Evolutionary conservation across 2,113 vertebrate genomes (phyloP).

Genomic region (Oreochromis niloticus): DNA sequence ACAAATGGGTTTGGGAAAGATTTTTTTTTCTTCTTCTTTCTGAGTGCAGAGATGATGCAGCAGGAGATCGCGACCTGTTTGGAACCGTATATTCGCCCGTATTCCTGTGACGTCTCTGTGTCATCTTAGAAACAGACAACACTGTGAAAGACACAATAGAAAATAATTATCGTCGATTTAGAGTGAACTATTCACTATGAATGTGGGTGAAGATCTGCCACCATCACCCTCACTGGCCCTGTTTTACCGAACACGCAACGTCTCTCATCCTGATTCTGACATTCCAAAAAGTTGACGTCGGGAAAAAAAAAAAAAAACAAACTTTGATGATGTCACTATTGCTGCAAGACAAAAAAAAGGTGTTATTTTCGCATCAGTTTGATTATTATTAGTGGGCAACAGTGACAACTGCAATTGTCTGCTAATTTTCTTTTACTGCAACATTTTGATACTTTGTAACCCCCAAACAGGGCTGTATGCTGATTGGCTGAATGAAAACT

Average conservation of each 20-base stretch:
- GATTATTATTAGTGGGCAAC: neutral
- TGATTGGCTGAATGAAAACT: neutral
- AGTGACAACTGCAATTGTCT: neutral
- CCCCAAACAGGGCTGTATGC: neutral
- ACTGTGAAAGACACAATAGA: neutral
- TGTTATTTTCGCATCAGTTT: neutral
- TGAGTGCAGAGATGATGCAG: neutral
- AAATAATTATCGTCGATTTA: fast-evolving
- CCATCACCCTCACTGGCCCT: neutral
- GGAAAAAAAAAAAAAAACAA: neutral
- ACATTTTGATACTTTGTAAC: neutral
- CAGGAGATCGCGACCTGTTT: neutral
- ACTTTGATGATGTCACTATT: neutral
- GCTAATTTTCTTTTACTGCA: neutral
- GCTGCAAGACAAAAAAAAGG: neutral
- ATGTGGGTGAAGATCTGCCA: neutral
- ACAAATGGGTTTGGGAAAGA: neutral
- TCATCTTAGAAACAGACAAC: neutral
- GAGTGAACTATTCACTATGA: neutral
- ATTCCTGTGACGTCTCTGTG: neutral
- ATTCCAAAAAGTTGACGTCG: too few relatives aligned
- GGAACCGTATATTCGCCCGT: neutral
- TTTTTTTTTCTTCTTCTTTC: neutral
- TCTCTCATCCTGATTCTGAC: neutral
- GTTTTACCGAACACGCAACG: neutral